These are phyloP conservation scores for Cephus rjabovi DNA, from an alignment of 2,888 invertebrate species.

Conservation along the genomic window DNA sequence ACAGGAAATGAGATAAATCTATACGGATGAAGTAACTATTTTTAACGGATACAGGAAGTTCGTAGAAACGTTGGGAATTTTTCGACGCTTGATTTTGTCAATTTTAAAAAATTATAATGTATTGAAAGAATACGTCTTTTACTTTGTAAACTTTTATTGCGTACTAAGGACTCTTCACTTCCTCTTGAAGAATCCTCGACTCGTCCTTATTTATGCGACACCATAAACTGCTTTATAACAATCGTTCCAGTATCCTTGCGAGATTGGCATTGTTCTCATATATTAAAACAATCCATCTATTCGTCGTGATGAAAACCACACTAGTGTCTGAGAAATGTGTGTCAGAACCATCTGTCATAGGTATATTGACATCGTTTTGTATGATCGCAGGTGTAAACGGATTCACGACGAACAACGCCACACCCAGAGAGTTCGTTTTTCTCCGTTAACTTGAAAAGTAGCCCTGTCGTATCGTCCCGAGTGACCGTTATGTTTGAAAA, in stretches of 20 bases:
- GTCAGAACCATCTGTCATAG: neutral
- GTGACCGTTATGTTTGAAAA: neutral
- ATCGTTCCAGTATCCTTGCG: too few species aligned
- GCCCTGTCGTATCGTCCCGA: neutral
- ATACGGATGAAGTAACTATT: neutral
- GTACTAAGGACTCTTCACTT: neutral
- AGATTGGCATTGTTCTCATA: too few species aligned
- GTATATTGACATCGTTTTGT: neutral
- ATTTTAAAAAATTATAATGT: neutral
- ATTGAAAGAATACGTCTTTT: neutral
- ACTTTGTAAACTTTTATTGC: neutral
- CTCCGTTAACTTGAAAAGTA: neutral
- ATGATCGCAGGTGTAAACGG: neutral
- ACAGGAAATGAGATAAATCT: neutral
- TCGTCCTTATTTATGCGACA: too few species aligned
- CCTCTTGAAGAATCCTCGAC: neutral
- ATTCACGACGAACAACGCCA: neutral
- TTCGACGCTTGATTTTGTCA: neutral
- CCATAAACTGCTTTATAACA: too few species aligned
- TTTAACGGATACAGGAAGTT: neutral
- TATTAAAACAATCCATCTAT: too few species aligned
- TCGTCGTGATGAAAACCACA: neutral
- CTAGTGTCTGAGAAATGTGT: neutral
- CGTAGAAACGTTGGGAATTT: neutral
- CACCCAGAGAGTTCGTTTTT: neutral